phyloP scores from a whole-genome alignment of 2,797 vertebrate genomes.

The Scomberomorus guttatus region DNA sequence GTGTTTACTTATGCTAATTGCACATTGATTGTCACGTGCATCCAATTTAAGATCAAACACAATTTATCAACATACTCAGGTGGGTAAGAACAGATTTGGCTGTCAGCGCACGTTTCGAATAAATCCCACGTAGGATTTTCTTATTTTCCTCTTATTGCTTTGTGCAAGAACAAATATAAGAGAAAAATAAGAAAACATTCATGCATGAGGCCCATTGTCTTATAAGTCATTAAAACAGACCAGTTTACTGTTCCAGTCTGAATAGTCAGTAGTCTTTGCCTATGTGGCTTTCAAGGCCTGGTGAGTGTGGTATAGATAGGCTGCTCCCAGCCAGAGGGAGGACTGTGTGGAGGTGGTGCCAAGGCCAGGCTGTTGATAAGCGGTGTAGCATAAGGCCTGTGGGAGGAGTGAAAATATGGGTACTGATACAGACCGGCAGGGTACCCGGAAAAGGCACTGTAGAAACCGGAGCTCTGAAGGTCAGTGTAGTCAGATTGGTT shows the following conservation, averaged over 20 bases:
- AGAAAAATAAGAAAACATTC: too few species aligned
- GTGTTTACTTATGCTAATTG: too few species aligned
- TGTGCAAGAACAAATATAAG: too few species aligned
- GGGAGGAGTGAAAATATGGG: constrained; percentile 91
- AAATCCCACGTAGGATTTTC: too few species aligned
- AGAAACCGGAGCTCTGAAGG: constrained; percentile 90
- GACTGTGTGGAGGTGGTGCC: constrained; percentile 88
- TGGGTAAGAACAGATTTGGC: too few species aligned
- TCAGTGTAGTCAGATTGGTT: constrained; percentile 91
- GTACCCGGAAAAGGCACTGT: constrained; percentile 88
- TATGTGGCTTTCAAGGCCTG: constrained; percentile 82
- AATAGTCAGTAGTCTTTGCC: background rate
- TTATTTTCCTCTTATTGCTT: too few species aligned
- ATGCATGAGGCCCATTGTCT: background rate
- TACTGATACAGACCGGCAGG: constrained; percentile 91
- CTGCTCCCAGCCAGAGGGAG: constrained; percentile 91
- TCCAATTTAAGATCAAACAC: too few species aligned
- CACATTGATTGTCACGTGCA: too few species aligned
- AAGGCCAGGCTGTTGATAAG: constrained; percentile 90
- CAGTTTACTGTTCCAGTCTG: background rate
- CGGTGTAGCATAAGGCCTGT: constrained; percentile 87
- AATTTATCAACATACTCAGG: too few species aligned
- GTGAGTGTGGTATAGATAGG: constrained; percentile 91
- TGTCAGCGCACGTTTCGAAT: too few species aligned
- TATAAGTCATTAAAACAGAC: background rate